Base-by-base conservation (phyloP, 1,140 invertebrate genomes). In the Luehdorfia chinensis region DNA sequence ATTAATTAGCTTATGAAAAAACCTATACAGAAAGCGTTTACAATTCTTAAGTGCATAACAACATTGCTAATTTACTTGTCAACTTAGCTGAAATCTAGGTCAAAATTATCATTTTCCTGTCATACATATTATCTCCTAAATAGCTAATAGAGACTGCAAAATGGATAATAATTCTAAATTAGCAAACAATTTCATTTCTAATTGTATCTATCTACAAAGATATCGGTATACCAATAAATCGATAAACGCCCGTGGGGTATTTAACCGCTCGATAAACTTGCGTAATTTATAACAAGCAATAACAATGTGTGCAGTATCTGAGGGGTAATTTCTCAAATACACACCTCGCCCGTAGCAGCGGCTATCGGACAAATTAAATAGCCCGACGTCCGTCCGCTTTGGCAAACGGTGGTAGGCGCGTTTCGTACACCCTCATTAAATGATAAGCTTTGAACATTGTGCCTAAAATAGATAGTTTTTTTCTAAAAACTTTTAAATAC, bases 241-340 rank as follows among this genome's bases (percentile, higher is more conserved):
- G 51, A 36, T 41, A 28, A 36, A 32, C 32, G 52, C 61, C 52
- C 39, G 37, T 41, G 50, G 70, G 64, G 62, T 67, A 54, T 69
- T 67, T 68, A 70, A 57, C 65, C 51, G 56, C 55, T 56, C 63
- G 48, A 61, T 62, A 58, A 55, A 59, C 44, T 63, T 57, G 41
- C 21, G 57, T 66, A 65, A 75, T 71, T 78, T 75, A 78, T 73
- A 73, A 68, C 59, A 33, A 54, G 51, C 56, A 48, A 59, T 70
- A 77, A 77, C 68, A 75, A 72, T 72, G 71, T 66, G 59, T 62
- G 60, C 52, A 45, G 49, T 70, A 73, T 73, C 67, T 57, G 56
- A 58, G 60, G 57, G 66, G 60, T 63, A 58, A 74, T 75, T 70
- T 75, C 72, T 78, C 69, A 78, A 73, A 70, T 47, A 63, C 61